These are phyloP conservation scores for Caenorhabditis briggsae DNA, from an alignment of 1,140 invertebrate species.

Conservation along the genomic window DNA sequence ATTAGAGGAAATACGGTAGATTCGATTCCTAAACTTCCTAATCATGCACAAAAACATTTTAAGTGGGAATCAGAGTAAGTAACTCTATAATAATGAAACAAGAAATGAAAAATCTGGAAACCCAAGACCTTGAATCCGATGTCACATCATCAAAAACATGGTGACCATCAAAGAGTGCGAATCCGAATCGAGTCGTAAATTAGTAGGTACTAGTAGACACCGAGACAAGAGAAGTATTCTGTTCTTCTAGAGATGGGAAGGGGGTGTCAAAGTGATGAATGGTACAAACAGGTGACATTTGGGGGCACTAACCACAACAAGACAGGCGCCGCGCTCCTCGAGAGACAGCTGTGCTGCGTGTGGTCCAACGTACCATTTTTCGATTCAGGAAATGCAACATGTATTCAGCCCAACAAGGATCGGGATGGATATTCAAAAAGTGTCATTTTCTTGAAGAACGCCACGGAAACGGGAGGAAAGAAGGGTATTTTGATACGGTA, in stretches of 20 bases:
- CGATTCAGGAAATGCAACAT: constrained; percentile 16
- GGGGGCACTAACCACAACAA: constrained; percentile 41
- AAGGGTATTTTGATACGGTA: constrained; percentile 53
- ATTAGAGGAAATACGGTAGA: too few relatives aligned
- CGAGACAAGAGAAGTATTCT: constrained; percentile 54
- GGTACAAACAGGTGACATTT: constrained; percentile 56
- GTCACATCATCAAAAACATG: constrained; percentile 55
- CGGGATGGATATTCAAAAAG: constrained; percentile 35
- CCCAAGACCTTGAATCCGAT: constrained; percentile 11
- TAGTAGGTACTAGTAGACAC: constrained; percentile 54
- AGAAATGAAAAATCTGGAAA: constrained; percentile 5
- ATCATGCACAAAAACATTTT: too few relatives aligned
- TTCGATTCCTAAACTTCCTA: too few relatives aligned
- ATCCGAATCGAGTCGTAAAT: constrained; percentile 53
- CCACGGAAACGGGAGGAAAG: constrained; percentile 18
- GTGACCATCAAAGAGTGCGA: constrained; percentile 52
- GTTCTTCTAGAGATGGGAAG: background rate
- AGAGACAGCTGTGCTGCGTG: constrained; percentile 35
- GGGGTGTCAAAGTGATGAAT: constrained; percentile 53
- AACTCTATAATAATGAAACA: background rate
- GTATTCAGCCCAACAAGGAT: background rate
- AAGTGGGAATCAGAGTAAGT: too few relatives aligned
- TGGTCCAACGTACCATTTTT: background rate
- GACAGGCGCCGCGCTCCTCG: constrained; percentile 36
- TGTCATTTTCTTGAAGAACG: constrained; percentile 52